These are phyloP conservation scores for Drosophila monieri DNA, from an alignment of 2,888 invertebrate species.

Conservation along the genomic window DNA sequence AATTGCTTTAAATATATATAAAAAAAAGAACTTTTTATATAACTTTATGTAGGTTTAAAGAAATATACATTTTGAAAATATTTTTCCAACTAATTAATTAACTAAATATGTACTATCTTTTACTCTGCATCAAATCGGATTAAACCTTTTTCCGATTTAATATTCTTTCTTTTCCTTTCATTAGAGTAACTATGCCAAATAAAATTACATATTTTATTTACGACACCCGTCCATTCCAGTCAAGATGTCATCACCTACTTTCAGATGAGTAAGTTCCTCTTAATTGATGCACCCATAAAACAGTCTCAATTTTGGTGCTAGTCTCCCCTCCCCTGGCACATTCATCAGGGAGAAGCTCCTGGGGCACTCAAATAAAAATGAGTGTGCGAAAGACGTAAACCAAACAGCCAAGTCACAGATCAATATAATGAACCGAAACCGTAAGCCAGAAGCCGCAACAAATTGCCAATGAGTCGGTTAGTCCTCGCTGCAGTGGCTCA, in stretches of 20 bases:
- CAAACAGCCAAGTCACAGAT: slow-evolving; percentile 35
- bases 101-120: background rate
- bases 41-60: no score
- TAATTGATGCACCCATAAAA: slow-evolving; percentile 31
- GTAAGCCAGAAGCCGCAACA: slow-evolving; percentile 51
- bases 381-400: slow-evolving; percentile 41
- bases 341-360: slow-evolving; percentile 13
- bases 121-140: background rate
- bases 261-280: slow-evolving; percentile 5
- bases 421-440: slow-evolving; percentile 49
- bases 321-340: background rate
- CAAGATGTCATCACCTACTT: slow-evolving; percentile 3
- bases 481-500: slow-evolving; percentile 44
- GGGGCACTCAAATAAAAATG: slow-evolving; percentile 42
- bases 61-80: no score
- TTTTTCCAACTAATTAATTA: no score
- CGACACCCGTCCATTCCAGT: background rate
- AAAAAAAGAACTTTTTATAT: no score
- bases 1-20: no score
- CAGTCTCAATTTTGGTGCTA: slow-evolving; percentile 3
- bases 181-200: background rate
- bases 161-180: background rate
- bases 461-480: slow-evolving; percentile 47
- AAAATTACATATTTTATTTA: background rate
- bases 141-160: background rate